These are phyloP conservation scores for Adineta ricciae DNA, from an alignment of 2,888 invertebrate genomes.

Conservation along the genomic window DNA sequence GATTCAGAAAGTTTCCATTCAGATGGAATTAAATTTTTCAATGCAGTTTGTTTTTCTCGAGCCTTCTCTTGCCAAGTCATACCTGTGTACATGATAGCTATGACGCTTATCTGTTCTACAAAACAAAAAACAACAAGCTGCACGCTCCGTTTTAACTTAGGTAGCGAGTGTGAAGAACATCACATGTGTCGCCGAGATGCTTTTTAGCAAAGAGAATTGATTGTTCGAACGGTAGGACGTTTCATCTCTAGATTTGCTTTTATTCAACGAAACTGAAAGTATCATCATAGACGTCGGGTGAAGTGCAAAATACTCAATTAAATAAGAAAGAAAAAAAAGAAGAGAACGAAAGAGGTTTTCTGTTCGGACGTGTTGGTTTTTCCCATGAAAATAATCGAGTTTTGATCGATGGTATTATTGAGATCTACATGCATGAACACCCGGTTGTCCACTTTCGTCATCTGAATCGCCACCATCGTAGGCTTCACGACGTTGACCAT, in stretches of 20 bases:
- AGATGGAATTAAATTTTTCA: not conserved
- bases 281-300: not conserved
- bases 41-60: not conserved
- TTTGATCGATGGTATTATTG: not conserved
- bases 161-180: too few species aligned
- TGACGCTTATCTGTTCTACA: too few species aligned
- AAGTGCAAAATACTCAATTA: not conserved
- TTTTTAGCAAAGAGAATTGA: too few species aligned
- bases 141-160: too few species aligned
- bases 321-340: not conserved
- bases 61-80: not conserved
- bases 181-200: too few species aligned
- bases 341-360: not conserved
- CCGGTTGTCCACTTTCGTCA: slow-evolving; percentile 54
- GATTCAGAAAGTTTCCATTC: not conserved
- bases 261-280: not conserved
- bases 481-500: slow-evolving; percentile 58
- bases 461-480: slow-evolving; percentile 59
- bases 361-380: not conserved
- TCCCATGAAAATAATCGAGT: not conserved
- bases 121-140: too few species aligned
- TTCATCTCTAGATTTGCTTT: not conserved
- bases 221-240: not conserved
- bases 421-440: slow-evolving; percentile 54
- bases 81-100: too few species aligned